Evolutionary conservation across 2,888 invertebrate species (phyloP).

Genomic region (Mesopsocus fuscifrons): DNA sequence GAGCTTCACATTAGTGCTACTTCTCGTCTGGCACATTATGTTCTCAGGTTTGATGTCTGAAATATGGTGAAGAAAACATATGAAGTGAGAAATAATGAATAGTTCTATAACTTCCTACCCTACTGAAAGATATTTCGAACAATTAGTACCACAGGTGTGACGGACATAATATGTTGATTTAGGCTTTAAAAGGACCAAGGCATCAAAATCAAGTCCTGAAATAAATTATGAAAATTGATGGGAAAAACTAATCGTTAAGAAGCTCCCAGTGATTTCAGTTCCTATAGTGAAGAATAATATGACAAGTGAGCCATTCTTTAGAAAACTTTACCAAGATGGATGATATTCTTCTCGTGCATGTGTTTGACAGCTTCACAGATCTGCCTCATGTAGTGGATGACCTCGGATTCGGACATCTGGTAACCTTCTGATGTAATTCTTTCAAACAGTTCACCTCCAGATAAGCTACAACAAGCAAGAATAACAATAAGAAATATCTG

Average conservation of each 20-base stretch:
- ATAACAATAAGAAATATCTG: background rate
- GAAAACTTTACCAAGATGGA: slow-evolving; percentile 81
- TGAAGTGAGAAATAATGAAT: background rate
- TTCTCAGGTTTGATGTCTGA: slow-evolving; percentile 91
- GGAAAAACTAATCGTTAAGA: no score
- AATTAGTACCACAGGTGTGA: background rate
- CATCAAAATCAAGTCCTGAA: no score
- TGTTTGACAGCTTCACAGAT: slow-evolving; percentile 94
- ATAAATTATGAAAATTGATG: no score
- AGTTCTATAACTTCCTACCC: background rate
- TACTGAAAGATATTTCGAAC: background rate
- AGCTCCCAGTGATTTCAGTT: no score
- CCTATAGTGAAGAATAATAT: no score
- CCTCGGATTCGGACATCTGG: slow-evolving; percentile 97
- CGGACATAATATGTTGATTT: no score
- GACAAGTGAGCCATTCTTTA: no score
- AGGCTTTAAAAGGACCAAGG: no score
- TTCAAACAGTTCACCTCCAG: slow-evolving; percentile 97
- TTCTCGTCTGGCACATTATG: slow-evolving; percentile 96
- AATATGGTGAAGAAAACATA: no score
- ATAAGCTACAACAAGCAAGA: slow-evolving; percentile 42
- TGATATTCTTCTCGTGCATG: slow-evolving; percentile 99
- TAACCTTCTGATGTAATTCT: slow-evolving; percentile 96
- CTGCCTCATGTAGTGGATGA: slow-evolving; percentile 97
- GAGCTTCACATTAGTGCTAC: slow-evolving; percentile 88